A percentile compares a stretch with the other conserved stretches of the same genome.
Evolutionary conservation across 1,140 invertebrate species (phyloP).

Genomic region (Varroa destructor): DNA sequence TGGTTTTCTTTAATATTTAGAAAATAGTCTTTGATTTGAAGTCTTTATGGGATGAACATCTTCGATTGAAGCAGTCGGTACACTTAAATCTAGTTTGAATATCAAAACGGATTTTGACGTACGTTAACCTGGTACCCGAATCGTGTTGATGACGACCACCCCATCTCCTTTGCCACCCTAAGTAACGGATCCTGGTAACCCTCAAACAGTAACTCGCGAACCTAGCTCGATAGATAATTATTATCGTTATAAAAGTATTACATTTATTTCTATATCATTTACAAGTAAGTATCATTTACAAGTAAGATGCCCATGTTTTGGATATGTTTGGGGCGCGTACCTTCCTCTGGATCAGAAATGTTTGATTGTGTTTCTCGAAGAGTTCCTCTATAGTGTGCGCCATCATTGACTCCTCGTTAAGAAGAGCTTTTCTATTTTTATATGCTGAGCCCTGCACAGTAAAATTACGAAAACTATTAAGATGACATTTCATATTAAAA

Average conservation of each 20-base stretch:
- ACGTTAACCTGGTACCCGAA: constrained; percentile 17
- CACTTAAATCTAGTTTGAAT: no score
- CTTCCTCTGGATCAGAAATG: neutral
- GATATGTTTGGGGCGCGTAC: neutral
- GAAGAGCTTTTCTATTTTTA: neutral
- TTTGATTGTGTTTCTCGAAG: constrained; percentile 1
- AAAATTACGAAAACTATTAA: neutral
- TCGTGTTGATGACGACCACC: neutral
- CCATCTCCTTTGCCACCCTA: constrained; percentile 26
- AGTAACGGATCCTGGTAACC: constrained; percentile 36
- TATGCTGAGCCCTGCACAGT: constrained; percentile 27
- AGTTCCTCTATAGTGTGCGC: neutral
- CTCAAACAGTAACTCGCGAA: constrained; percentile 36
- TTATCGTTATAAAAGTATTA: no score
- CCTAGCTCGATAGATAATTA: neutral
- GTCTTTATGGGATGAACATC: no score
- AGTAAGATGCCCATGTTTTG: neutral
- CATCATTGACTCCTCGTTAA: neutral
- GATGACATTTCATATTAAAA: no score
- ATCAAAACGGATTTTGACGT: neutral
- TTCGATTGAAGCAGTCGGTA: no score
- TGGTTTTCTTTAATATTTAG: no score
- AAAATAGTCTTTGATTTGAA: no score
- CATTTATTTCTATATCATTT: no score
- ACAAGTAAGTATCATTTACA: neutral